phyloP scores from a whole-genome alignment of 1,140 invertebrate species.

The Ostrea edulis region DNA sequence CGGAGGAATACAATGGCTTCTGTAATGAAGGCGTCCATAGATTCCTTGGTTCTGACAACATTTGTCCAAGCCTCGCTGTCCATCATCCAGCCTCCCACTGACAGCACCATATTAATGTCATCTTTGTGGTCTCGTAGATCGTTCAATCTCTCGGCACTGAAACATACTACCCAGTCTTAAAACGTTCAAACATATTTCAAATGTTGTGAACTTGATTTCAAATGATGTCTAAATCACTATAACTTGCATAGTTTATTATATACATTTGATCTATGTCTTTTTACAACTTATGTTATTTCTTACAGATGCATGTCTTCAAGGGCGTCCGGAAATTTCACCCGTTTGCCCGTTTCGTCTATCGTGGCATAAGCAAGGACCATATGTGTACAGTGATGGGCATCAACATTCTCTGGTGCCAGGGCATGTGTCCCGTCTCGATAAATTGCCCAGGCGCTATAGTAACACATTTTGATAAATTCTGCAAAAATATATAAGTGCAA shows the following conservation, averaged over 20 bases:
- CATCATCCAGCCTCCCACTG: slow-evolving; percentile 29
- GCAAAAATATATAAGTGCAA: background rate
- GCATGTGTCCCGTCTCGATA: slow-evolving; percentile 78
- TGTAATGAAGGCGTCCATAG: slow-evolving; percentile 5
- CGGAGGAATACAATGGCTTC: slow-evolving; percentile 10
- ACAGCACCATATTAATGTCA: slow-evolving; percentile 14
- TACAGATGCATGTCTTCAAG: slow-evolving; percentile 39
- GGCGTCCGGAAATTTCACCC: slow-evolving; percentile 8
- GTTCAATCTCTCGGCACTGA: slow-evolving; percentile 18
- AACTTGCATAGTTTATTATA: too few species aligned
- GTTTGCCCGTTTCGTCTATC: slow-evolving; percentile 79
- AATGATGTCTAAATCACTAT: too few species aligned
- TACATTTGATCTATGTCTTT: too few species aligned
- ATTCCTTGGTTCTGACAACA: slow-evolving; percentile 8
- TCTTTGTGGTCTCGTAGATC: background rate
- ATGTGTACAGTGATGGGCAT: slow-evolving; percentile 88
- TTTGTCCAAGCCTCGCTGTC: slow-evolving; percentile 30
- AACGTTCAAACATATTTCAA: too few species aligned
- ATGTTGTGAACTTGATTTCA: too few species aligned
- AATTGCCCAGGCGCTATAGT: slow-evolving; percentile 75
- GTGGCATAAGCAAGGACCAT: slow-evolving; percentile 89
- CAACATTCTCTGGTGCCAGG: slow-evolving; percentile 84
- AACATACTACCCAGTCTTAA: background rate
- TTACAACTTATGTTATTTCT: background rate
- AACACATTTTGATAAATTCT: slow-evolving; percentile 67